Evolutionary conservation across 2,113 vertebrate species (phyloP), one percentile per base, ranked within the genome.

Genomic region (Saiga tatarica): DNA sequence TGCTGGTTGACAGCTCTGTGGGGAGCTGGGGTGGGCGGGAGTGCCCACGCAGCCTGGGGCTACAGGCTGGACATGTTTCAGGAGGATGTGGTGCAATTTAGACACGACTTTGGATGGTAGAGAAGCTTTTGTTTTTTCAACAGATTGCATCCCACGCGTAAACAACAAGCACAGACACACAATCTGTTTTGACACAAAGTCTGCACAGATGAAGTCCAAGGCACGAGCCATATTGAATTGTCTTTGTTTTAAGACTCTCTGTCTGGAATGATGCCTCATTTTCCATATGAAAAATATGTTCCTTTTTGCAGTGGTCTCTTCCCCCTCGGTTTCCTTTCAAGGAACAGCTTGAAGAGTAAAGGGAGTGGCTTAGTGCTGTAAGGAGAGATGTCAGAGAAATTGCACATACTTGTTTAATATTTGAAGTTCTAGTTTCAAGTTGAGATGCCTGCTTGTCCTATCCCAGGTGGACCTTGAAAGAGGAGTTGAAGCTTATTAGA

Each of bases 211-310:
- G 87, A 97, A 83, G 62, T 94, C 30, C 53, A 89, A 90, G 82
- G 81, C 94, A 89, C 3, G 52, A 79, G 59, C 91, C 94, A 91
- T 96, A 96, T 94, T 97, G 94, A 71, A 97, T 89, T 19, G 17
- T 93, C 76, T 87, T 95, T 96, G 91, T 97, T 95, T 97, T 95
- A 97, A 95, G 88, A 94, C 90, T 94, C 67, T 94, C 89, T 97
- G 76, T 96, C 76, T 97, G 81, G 92, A 95, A 91, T 91, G 78
- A 88, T 89, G 78, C 81, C 87, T 93, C 64, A 97, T 98, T 97
- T 97, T 98, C 92, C 97, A 97, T 98, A 85, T 94, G 96, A 97
- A 97, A 96, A 97, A 97, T 95, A 91, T 93, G 82, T 59, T 96
- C 45, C 67, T 96, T 91, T 91, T 64, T 94, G n/a, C 62, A 47